Conservation (phyloP, 2,888 invertebrate genomes). For the Eueremaeus valkanovi region DNA sequence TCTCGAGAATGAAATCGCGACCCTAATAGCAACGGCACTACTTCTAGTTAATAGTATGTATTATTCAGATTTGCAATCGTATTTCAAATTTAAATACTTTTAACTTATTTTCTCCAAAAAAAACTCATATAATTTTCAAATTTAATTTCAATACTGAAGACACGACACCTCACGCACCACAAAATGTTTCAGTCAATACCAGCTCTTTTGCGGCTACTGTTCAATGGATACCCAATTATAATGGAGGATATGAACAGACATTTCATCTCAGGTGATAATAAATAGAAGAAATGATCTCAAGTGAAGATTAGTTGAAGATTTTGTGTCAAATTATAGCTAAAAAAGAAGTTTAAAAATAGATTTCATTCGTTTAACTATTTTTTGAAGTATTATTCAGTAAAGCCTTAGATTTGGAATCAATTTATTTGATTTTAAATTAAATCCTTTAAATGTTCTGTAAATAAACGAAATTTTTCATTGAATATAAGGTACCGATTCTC, state of each 20-base stretch:
- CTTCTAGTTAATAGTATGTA: conserved; percentile 53
- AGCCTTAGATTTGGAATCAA: no score
- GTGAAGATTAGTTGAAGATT: neutral
- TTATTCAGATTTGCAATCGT: neutral
- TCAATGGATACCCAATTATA: conserved; percentile 89
- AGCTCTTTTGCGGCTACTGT: conserved; percentile 85
- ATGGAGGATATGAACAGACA: conserved; percentile 81
- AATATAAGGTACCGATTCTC: conserved; percentile 40
- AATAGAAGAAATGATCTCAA: neutral
- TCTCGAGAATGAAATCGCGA: conserved; percentile 90
- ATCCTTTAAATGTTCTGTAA: neutral
- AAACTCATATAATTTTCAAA: neutral
- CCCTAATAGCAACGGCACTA: conserved; percentile 71
- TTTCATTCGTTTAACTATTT: neutral
- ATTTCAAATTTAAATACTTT: conserved; percentile 16
- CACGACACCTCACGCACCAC: conserved; percentile 94
- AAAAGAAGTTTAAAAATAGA: neutral
- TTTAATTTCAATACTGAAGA: conserved; percentile 55
- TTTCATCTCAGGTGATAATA: conserved; percentile 39
- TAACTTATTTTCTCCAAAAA: neutral
- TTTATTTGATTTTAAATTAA: neutral
- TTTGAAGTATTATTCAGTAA: no score
- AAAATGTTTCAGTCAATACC: conserved; percentile 83
- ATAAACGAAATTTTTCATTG: neutral
- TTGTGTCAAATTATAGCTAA: no score